Evolutionary conservation across 2,888 invertebrate genomes (phyloP), one percentile per base, ranked within the genome.

Genomic region (Cyaniris semiargus): DNA sequence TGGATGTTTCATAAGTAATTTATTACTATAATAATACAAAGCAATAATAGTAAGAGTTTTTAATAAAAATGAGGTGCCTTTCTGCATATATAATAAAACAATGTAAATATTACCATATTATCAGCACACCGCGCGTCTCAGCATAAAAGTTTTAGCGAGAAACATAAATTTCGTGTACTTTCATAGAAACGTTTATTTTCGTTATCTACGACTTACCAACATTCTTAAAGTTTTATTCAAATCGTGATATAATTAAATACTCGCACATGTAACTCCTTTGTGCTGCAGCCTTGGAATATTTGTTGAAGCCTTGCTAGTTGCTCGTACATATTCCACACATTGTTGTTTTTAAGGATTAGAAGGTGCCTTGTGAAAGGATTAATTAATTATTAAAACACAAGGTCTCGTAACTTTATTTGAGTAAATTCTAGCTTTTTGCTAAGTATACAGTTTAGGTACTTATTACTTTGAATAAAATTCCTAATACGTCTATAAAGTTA

Each of bases 141-240:
- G 8, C 8, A 27, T 66, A 4, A 27, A 6, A 71, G 0, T 21
- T 71, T 38, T 71, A 34, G 21, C 34, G 8, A 38, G 10, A 71
- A 71, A 38, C 71, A 38, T 38, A 34, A 0, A 70, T 34, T 34
- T 70, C 70, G 6, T 34, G 10, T 60, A 27, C 27, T 27, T 27
- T 66, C 66, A 66, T 27, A 66, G 66, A 66, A 66, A 66, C 66
- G 66, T 66, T 27, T 66, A 66, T 66, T 66, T 66, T 66, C 66
- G 66, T 38, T 71, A 71, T 71, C 71, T 21, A 18, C 18, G 21
- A 71, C 71, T 34, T 71, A 71, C 34, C 71, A 38, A 38, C 71
- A 71, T 71, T 71, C 71, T 71, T 38, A 71, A 71, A 21, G 34
- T 71, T 71, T 71, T 71, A 71, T 71, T 71, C 71, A 71, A 71